Evolutionary conservation across 2,113 vertebrate species (phyloP).

Genomic region (Pogonocichla stellata): DNA sequence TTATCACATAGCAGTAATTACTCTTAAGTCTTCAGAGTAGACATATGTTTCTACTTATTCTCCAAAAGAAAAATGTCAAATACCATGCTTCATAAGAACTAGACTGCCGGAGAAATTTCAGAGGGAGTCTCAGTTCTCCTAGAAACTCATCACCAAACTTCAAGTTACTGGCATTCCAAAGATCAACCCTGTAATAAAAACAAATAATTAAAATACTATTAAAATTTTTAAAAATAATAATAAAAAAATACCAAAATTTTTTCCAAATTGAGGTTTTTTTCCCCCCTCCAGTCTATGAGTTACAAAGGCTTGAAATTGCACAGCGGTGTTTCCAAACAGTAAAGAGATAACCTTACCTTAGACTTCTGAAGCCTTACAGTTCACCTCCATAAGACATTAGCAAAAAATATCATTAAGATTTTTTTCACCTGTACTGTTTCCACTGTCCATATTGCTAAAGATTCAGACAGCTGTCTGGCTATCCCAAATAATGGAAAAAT

Average conservation of each 20-base stretch:
- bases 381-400: background rate
- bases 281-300: background rate
- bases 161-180: conserved; percentile 97
- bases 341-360: background rate
- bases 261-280: background rate
- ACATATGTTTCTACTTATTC: conserved; percentile 41
- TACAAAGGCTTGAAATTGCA: background rate
- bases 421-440: background rate
- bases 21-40: background rate
- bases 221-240: too few species aligned
- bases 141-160: conserved; percentile 98
- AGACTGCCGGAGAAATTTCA: conserved; percentile 87
- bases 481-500: background rate
- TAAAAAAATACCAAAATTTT: background rate
- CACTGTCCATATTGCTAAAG: background rate
- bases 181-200: conserved; percentile 84
- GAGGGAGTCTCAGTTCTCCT: conserved; percentile 89
- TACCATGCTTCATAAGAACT: conserved; percentile 93
- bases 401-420: background rate
- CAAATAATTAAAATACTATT: background rate
- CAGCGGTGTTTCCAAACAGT: background rate
- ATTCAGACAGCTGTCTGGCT: background rate
- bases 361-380: background rate
- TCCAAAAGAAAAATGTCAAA: conserved; percentile 48
- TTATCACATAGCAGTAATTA: conserved; percentile 42